A percentile compares a stretch with the other conserved stretches of the same genome.
Evolutionary conservation across 2,888 invertebrate genomes (phyloP).

Genomic region (Bembecia ichneumoniformis): DNA sequence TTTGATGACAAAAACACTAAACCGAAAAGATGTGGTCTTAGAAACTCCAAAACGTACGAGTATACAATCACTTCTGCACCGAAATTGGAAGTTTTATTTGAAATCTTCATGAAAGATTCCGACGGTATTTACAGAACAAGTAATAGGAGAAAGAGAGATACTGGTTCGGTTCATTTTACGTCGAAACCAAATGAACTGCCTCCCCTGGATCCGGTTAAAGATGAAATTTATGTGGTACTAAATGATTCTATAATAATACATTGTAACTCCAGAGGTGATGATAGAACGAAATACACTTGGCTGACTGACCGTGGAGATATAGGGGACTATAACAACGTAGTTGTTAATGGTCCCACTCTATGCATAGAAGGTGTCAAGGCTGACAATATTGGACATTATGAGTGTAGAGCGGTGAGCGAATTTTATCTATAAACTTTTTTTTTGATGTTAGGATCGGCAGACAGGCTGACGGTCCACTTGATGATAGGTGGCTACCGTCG

Average conservation of each 20-base stretch:
- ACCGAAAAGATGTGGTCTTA: neutral
- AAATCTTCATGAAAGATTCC: conserved; percentile 23
- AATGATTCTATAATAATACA: conserved; percentile 26
- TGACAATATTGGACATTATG: conserved; percentile 29
- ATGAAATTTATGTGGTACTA: conserved; percentile 23
- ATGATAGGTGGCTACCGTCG: no score
- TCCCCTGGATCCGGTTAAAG: conserved; percentile 9
- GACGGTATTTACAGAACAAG: conserved; percentile 30
- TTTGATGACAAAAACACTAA: conserved; percentile 1
- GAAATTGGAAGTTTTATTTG: conserved; percentile 12
- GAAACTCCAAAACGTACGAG: neutral
- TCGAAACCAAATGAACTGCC: neutral
- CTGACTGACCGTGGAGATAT: conserved; percentile 10
- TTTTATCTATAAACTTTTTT: neutral
- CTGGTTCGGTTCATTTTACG: neutral
- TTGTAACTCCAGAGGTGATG: conserved; percentile 15
- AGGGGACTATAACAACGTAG: conserved; percentile 22
- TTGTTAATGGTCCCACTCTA: conserved; percentile 16
- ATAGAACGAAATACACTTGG: neutral
- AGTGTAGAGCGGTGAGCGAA: conserved; percentile 23
- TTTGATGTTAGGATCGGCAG: no score
- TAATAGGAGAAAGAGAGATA: conserved; percentile 14
- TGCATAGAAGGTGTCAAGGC: conserved; percentile 18
- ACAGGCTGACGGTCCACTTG: no score
- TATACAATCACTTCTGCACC: neutral